These are phyloP conservation scores for Macquaria ambigua DNA, from an alignment of 2,113 vertebrate genomes.

Conservation along the genomic window DNA sequence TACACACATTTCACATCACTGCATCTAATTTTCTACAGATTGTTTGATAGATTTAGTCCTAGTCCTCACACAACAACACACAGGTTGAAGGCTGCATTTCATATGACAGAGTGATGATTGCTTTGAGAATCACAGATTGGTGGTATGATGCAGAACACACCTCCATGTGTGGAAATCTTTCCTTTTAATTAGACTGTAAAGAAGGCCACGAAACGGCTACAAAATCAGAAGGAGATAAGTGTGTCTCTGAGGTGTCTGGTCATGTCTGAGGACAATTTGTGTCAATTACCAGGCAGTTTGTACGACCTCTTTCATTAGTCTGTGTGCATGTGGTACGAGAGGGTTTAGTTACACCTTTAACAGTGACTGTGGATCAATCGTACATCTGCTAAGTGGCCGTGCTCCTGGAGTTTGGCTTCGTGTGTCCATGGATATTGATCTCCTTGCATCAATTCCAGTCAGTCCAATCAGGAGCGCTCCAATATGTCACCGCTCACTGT, in stretches of 20 bases:
- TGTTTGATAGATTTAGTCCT: background rate
- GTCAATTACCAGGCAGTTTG: background rate
- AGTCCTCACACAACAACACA: background rate
- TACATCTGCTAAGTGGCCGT: background rate
- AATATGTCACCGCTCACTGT: too few species aligned
- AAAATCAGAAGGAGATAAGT: background rate
- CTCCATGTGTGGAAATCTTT: too few species aligned
- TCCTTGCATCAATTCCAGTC: background rate
- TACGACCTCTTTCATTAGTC: background rate
- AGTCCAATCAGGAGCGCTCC: background rate
- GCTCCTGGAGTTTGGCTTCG: background rate
- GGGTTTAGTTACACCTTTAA: background rate
- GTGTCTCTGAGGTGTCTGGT: background rate
- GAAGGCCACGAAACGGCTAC: background rate
- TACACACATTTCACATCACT: background rate
- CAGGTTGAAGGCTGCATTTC: background rate
- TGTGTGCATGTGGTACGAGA: background rate
- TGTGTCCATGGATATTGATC: constrained; percentile 40
- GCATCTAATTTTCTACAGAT: too few species aligned
- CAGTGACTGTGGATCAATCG: background rate
- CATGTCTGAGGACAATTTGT: background rate
- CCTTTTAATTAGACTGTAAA: background rate
- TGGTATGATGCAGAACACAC: background rate
- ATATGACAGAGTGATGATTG: background rate
- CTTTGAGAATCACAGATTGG: background rate